Evolutionary conservation across 2,888 invertebrate genomes (phyloP).

Genomic region (Sarcophaga carnaria): DNA sequence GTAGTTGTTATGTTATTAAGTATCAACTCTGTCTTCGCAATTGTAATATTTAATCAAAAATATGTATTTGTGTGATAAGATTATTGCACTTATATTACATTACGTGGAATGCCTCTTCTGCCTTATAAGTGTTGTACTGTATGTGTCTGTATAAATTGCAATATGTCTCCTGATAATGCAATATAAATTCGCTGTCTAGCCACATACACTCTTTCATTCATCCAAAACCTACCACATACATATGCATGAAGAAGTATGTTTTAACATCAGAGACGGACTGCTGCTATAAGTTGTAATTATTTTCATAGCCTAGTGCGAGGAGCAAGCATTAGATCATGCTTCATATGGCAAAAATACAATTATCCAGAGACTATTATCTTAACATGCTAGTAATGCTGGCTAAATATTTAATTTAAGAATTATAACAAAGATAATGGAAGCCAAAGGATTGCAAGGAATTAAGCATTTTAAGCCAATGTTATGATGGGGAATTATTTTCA

Average conservation of each 20-base stretch:
- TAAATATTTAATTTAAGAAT: background rate
- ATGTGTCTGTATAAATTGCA: constrained; percentile 39
- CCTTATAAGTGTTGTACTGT: background rate
- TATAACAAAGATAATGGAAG: background rate
- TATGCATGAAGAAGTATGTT: constrained; percentile 3
- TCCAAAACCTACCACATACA: constrained; percentile 14
- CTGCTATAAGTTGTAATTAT: constrained; percentile 52
- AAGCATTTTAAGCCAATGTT: background rate
- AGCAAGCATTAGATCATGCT: constrained; percentile 11
- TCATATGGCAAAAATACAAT: constrained; percentile 26
- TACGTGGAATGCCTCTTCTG: background rate
- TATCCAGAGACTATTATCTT: constrained; percentile 35
- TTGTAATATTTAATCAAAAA: too few species aligned
- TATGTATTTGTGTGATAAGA: too few species aligned
- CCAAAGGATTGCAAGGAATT: background rate
- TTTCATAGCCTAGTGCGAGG: constrained; percentile 20
- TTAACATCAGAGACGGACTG: constrained; percentile 8
- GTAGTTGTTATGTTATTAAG: too few species aligned
- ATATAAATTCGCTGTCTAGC: constrained; percentile 67
- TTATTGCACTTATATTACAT: too few species aligned
- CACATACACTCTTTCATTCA: constrained; percentile 14
- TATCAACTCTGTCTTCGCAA: too few species aligned
- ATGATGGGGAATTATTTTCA: background rate
- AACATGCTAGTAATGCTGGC: background rate
- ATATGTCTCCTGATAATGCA: constrained; percentile 63